A percentile compares a stretch with the other conserved stretches of the same genome.
These are phyloP conservation scores for Siniperca undulata DNA, from an alignment of 2,797 vertebrate genomes.

Conservation along the genomic window DNA sequence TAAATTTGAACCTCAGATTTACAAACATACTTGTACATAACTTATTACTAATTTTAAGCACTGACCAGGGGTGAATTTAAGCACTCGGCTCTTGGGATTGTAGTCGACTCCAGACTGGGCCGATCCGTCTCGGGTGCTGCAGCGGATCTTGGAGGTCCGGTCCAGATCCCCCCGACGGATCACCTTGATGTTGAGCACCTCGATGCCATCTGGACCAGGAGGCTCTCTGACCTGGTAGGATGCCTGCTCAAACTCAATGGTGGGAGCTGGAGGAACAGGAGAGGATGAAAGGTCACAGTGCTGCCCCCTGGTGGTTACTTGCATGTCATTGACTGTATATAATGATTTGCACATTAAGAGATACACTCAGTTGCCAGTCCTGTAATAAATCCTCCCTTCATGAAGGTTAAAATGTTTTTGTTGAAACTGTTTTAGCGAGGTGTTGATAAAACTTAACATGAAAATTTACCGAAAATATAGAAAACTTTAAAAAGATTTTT, in stretches of 20 bases:
- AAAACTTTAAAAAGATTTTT: too few species aligned
- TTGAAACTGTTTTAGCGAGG: too few species aligned
- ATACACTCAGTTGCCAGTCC: neutral
- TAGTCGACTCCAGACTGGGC: conserved; percentile 99
- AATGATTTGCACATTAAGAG: neutral
- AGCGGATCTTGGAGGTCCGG: conserved; percentile 95
- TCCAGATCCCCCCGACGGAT: conserved; percentile 93
- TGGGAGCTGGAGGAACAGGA: conserved; percentile 88
- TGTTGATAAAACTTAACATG: too few species aligned
- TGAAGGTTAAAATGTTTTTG: too few species aligned
- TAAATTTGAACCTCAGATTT: too few species aligned
- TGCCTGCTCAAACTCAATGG: conserved; percentile 95
- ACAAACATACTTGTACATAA: neutral
- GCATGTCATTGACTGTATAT: neutral
- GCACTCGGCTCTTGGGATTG: conserved; percentile 94
- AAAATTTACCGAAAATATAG: too few species aligned
- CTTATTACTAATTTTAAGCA: neutral
- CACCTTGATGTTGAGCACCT: conserved; percentile 91
- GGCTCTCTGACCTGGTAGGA: conserved; percentile 95
- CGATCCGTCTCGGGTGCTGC: conserved; percentile 97
- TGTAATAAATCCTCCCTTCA: neutral
- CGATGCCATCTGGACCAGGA: conserved; percentile 89
- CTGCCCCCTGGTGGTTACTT: neutral
- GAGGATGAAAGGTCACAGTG: neutral
- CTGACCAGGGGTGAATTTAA: conserved; percentile 95